Evolutionary conservation across 1,140 invertebrate species (phyloP), one percentile per base, ranked within the genome.

Genomic region (Vanessa atalanta): DNA sequence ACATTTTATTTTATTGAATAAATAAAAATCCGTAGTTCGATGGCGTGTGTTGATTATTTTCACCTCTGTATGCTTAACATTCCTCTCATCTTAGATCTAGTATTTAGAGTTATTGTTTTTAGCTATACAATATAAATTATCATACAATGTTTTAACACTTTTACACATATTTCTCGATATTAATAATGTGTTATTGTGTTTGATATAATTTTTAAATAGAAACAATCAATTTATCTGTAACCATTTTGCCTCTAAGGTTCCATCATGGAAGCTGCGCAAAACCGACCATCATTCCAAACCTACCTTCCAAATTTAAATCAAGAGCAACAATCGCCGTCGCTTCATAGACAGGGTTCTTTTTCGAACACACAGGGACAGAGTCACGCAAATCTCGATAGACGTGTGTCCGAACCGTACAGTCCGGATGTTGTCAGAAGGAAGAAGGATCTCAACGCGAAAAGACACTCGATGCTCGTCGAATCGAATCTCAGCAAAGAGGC

Each of bases 211-310:
- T 23, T 23, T 0, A 57, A n/a, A 53, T n/a, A 16, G 7, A 53
- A n/a, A 53, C 11, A 57, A 23, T 16, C 26, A 26, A 57, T 61
- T 37, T 61, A 70, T 48, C 37, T 5, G 43, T 11, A 43, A 53
- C 12, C 43, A 31, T 77, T 70, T 76, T 72, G 47, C 63, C n/a
- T 23, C 47, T 65, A 64, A 88, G 87, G 87, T 77, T 88, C 87
- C 23, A 94, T 96, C 65, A 95, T 95, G 86, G 96, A 96, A 84
- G 96, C 93, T 4, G 93, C 95, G 12, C 93, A 93, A 74, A 93
- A 88, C 66, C 80, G 91, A 63, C 91, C 93, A 20, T 86, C 93
- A 43, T 93, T 93, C 82, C 93, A 93, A 79, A 93, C 92, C 1
- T 93, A 93, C 72, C 79, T 93, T 14, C 85, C 90, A 12, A 86